Evolutionary conservation across 1,140 invertebrate species (phyloP), one percentile per base, ranked within the genome.

Genomic region (Phocides pigmalion): DNA sequence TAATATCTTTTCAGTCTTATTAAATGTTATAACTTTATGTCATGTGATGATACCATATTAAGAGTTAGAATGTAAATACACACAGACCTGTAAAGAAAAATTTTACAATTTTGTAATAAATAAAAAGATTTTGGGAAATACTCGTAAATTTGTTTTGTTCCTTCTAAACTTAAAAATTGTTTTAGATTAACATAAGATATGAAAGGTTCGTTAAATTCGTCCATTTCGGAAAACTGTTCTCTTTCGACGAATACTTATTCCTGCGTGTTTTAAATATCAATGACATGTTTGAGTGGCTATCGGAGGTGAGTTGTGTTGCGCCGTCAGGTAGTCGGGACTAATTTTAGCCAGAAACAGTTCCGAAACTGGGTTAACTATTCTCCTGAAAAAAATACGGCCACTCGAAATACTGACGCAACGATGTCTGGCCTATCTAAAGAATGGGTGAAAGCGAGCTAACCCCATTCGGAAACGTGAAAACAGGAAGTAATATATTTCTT

Each of bases 281-380:
- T 56, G 53, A 56, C 53, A 56, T 56, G 50, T 59, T 66, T 20
- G 49, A 61, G 64, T 49, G 64, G 59, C 64, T 64, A 71, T 70
- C 59, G 20, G 56, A 62, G 70, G 68, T 69, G 76, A 63, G 77
- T 62, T 64, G 70, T 73, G 20, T 71, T 79, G 77, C 71, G 64
- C 62, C 63, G 73, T 75, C 80, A 84, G 80, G 80, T 84, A 79
- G 62, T 62, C 62, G 53, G 70, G 62, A 67, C 61, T 90, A 90
- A 82, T 87, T 87, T 85, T 89, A 88, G 85, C 76, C 66, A 75
- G 78, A 72, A 79, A 76, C 76, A 66, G 64, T 67, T 62, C 53
- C 61, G 79, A 77, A 89, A 81, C 75, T 90, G 81, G 88, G 88
- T 90, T 88, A 90, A 87, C 86, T 89, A 87, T 90, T 84, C 77